Evolutionary conservation across 2,888 invertebrate genomes (phyloP).

Genomic region (Pristionchus mayeri): DNA sequence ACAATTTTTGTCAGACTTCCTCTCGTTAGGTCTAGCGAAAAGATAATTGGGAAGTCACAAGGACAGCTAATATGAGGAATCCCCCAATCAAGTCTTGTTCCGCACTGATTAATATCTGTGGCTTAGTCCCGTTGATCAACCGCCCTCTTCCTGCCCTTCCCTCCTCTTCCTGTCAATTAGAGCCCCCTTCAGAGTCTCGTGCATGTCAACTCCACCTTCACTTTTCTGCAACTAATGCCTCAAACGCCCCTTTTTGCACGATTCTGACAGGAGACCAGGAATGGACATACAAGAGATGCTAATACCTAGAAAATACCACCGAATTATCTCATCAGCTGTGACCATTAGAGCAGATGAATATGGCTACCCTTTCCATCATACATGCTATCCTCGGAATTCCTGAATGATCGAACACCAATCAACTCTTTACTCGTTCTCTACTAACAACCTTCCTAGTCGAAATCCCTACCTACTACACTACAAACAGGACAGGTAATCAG

Average conservation of each 20-base stretch:
- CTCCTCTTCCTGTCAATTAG: neutral
- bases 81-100: neutral
- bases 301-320: no score
- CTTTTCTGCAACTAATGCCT: neutral
- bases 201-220: constrained; percentile 18
- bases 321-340: no score
- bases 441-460: no score
- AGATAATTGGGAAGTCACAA: neutral
- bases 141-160: neutral
- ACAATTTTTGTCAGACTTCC: neutral
- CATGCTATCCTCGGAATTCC: no score
- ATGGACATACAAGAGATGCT: no score
- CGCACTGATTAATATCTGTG: neutral
- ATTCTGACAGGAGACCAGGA: no score
- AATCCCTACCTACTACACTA: no score
- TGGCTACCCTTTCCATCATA: no score
- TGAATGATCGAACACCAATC: no score
- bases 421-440: no score
- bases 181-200: neutral
- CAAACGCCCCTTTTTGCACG: neutral
- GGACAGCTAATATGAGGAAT: constrained; percentile 3
- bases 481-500: no score
- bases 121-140: constrained; percentile 9
- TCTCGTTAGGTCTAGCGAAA: neutral
- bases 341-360: no score